Conservation (phyloP, 2,797 vertebrate genomes). For the Girardinus metallicus region DNA sequence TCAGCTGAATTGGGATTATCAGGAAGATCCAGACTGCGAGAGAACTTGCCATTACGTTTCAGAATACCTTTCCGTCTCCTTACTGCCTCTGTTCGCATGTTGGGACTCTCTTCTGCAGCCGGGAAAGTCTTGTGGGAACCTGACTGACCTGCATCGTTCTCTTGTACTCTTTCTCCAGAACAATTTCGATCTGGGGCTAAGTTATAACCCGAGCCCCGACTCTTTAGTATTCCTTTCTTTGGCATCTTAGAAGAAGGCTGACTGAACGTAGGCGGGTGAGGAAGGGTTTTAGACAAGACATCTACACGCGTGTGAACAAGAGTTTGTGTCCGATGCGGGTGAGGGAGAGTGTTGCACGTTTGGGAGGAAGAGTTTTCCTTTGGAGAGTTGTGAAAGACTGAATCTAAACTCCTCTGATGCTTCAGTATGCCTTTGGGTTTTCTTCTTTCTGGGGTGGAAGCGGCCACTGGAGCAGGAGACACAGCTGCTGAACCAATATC, state of each 20-base stretch:
- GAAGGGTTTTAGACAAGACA: constrained; percentile 37
- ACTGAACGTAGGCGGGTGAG: constrained; percentile 59
- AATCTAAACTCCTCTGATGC: constrained; percentile 81
- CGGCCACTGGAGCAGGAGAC: constrained; percentile 26
- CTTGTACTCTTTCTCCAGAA: constrained; percentile 41
- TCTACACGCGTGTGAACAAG: constrained; percentile 41
- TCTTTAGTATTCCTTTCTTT: constrained; percentile 88
- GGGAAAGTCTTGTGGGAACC: constrained; percentile 37
- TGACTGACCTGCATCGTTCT: constrained; percentile 24
- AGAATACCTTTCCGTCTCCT: constrained; percentile 85
- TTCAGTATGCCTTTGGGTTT: constrained; percentile 85
- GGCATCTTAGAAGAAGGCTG: constrained; percentile 83
- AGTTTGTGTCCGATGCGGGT: constrained; percentile 37
- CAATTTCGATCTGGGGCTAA: constrained; percentile 72
- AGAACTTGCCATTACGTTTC: constrained; percentile 87
- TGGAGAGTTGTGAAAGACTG: constrained; percentile 62
- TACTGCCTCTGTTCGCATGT: constrained; percentile 70
- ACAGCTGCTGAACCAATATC: constrained; percentile 37
- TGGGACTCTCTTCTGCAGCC: constrained; percentile 55
- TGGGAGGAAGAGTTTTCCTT: constrained; percentile 53
- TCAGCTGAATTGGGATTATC: constrained; percentile 40
- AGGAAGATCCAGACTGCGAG: constrained; percentile 78
- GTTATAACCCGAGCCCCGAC: constrained; percentile 77
- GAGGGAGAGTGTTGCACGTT: constrained; percentile 24
- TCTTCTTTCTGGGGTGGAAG: constrained; percentile 59